Evolutionary conservation across 2,888 invertebrate genomes (phyloP).

Genomic region (Brenthis daphne): DNA sequence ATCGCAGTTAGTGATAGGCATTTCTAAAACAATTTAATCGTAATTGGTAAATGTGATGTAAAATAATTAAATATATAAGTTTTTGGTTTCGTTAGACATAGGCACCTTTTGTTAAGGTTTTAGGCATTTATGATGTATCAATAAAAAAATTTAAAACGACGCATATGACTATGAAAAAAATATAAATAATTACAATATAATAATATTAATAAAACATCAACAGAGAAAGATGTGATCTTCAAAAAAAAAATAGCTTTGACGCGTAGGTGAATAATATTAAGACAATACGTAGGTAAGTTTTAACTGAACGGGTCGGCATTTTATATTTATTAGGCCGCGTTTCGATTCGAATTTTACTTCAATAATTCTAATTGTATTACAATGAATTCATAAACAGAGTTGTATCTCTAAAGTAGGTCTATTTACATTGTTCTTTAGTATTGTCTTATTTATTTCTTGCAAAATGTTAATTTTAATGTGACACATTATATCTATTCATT

Average conservation of each 20-base stretch:
- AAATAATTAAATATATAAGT: slow-evolving; percentile 16
- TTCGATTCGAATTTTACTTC: neutral
- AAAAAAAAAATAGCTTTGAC: no score
- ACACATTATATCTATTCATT: neutral
- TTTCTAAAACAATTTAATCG: neutral
- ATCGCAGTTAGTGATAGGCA: slow-evolving; percentile 2
- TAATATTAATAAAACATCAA: no score
- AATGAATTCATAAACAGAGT: slow-evolving; percentile 4
- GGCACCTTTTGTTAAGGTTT: slow-evolving; percentile 7
- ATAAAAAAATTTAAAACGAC: neutral
- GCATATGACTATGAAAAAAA: no score
- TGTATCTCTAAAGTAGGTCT: neutral
- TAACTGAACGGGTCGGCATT: no score
- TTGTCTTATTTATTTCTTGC: slow-evolving; percentile 16
- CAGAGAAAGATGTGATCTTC: no score
- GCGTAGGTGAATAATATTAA: no score
- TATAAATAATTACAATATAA: no score
- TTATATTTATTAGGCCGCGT: no score
- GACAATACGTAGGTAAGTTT: no score
- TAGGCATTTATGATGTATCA: slow-evolving; percentile 3
- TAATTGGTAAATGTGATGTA: slow-evolving; percentile 10
- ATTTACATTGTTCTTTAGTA: slow-evolving; percentile 17
- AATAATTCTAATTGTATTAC: neutral
- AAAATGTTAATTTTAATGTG: slow-evolving; percentile 1
- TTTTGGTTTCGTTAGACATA: slow-evolving; percentile 24